These are phyloP conservation scores for Urophycis tenuis DNA, from an alignment of 2,797 vertebrate species.

Conservation along the genomic window DNA sequence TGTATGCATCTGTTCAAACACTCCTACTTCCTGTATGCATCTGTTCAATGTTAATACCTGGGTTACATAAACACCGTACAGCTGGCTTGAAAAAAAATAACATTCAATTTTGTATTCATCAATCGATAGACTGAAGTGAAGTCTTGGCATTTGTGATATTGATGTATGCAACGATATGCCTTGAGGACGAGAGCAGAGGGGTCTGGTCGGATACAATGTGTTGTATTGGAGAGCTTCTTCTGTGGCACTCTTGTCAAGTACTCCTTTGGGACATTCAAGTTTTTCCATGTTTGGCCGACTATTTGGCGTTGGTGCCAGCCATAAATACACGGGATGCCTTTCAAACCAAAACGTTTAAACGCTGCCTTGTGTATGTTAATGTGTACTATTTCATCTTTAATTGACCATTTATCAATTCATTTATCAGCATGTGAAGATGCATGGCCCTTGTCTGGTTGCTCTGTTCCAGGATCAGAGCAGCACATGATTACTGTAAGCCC, in stretches of 20 bases:
- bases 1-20: background rate
- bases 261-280: background rate
- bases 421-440: background rate
- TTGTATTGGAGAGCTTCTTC: background rate
- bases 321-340: background rate
- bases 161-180: background rate
- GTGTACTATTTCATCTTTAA: background rate
- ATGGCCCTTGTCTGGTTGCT: background rate
- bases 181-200: background rate
- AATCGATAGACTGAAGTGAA: background rate
- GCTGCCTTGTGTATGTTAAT: background rate
- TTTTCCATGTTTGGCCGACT: background rate
- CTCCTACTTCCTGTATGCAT: background rate
- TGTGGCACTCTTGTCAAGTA: background rate
- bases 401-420: background rate
- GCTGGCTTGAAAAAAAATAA: background rate
- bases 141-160: background rate
- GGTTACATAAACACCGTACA: background rate
- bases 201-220: background rate
- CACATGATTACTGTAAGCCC: background rate
- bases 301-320: background rate
- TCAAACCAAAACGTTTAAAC: background rate
- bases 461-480: background rate
- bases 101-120: background rate
- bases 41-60: background rate